Evolutionary conservation across 2,113 vertebrate species (phyloP), one percentile per base, ranked within the genome.

Genomic region (Cebus imitator): DNA sequence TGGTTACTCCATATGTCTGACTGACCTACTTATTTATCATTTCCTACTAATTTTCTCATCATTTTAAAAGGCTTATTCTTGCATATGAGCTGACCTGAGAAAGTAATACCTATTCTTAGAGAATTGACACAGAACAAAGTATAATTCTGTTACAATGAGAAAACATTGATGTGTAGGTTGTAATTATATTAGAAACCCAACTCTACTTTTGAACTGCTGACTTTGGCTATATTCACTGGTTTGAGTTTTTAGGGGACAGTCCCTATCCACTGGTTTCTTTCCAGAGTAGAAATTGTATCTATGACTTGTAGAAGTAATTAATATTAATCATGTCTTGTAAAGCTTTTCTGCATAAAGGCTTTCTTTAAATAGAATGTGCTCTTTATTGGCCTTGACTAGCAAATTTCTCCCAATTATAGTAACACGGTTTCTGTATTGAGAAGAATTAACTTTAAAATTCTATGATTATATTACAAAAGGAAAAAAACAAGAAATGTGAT

Each of bases 401-500:
- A 30, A 85, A 30, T 27, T 13, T 25, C 30, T 85, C 50, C 16
- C 23, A 17, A n/a, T 10, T 10, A 2, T 0, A 23, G 21, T 14
- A 6, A 81, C 43, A 27, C 6, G 10, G 57, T 72, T 72, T 23
- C 58, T 11, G 4, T 37, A n/a, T 43, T 20, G 18, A 50, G 83
- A 81, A 11, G n/a, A 50, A 61, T 78, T 40, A 1, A 58, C 70
- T 70, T 25, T 40, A 35, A 50, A 52, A 7, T 0, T 55, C 75
- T 52, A 37, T 1, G 8, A 57, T 55, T 61, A 64, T 27, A 37
- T 27, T 64, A 1, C n/a, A 66, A n/a, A 40, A 1, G 4, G 4
- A 12, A 27, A 0, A 4, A 20, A 12, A 20, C 3, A 32, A 61
- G 40, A 61, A 14, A 32, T 92, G 66, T 45, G 1, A 0, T 68